Evolutionary conservation across 2,113 vertebrate genomes (phyloP).

Genomic region (Peromyscus maniculatus): DNA sequence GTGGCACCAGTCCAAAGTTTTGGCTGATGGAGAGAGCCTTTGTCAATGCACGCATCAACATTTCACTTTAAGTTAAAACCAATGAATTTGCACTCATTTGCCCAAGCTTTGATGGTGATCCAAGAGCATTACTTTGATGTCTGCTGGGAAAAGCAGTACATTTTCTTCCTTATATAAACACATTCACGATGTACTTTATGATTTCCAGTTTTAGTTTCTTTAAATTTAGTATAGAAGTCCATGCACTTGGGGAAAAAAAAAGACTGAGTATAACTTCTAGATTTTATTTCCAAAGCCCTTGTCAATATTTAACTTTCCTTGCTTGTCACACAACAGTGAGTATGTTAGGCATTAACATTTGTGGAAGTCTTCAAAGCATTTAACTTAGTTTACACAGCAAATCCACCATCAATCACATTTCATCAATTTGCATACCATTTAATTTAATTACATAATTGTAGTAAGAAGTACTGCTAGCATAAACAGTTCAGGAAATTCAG

Average conservation of each 20-base stretch:
- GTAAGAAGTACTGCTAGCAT: constrained; percentile 61
- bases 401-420: constrained; percentile 61
- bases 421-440: constrained; percentile 63
- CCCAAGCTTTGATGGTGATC: neutral
- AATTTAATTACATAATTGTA: constrained; percentile 74
- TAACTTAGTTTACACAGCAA: constrained; percentile 67
- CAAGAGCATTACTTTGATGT: constrained; percentile 25
- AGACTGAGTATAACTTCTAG: neutral
- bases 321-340: constrained; percentile 18
- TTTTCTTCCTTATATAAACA: constrained; percentile 47
- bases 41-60: neutral
- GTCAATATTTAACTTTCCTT: neutral
- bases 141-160: constrained; percentile 1
- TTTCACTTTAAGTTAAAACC: constrained; percentile 46
- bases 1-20: neutral
- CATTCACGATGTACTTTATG: neutral
- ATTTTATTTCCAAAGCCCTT: constrained; percentile 5
- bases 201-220: constrained; percentile 25
- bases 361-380: constrained; percentile 54
- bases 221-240: constrained; percentile 34
- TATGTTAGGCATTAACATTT: constrained; percentile 48
- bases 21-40: neutral
- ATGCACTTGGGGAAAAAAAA: neutral
- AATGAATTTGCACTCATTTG: constrained; percentile 37
- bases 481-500: constrained; percentile 63